A percentile compares a stretch with the other conserved stretches of the same genome.
Evolutionary conservation across 2,888 invertebrate genomes (phyloP).

Genomic region (Brachycybe producta): DNA sequence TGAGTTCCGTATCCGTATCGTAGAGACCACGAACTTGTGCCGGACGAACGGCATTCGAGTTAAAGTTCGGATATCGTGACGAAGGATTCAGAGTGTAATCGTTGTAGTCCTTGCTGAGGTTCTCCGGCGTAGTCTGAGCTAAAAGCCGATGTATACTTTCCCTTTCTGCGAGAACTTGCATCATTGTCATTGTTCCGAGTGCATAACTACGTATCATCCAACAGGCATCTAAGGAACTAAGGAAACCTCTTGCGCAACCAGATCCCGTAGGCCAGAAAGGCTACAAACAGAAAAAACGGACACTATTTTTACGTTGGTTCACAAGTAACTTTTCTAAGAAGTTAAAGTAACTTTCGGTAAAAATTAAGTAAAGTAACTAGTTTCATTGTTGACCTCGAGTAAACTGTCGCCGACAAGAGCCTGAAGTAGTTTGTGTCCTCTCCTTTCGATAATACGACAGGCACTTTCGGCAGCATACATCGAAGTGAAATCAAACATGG

Average conservation of each 20-base stretch:
- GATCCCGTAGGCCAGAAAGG: slow-evolving; percentile 99
- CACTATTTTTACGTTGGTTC: neutral
- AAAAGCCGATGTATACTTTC: slow-evolving; percentile 81
- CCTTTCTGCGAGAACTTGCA: slow-evolving; percentile 81
- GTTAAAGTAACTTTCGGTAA: neutral
- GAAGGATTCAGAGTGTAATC: slow-evolving; percentile 71
- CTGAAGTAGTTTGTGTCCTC: slow-evolving; percentile 68
- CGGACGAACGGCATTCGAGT: slow-evolving; percentile 57
- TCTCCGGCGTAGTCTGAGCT: slow-evolving; percentile 94
- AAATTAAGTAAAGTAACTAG: slow-evolving; percentile 5
- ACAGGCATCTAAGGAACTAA: slow-evolving; percentile 88
- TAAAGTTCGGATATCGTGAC: slow-evolving; percentile 73
- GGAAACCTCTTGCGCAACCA: slow-evolving; percentile 92
- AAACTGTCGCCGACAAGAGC: slow-evolving; percentile 91
- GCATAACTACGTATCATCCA: slow-evolving; percentile 87
- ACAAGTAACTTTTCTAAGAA: neutral
- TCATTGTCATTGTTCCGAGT: slow-evolving; percentile 50
- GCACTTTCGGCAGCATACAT: slow-evolving; percentile 97
- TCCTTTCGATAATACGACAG: slow-evolving; percentile 59
- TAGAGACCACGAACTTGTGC: slow-evolving; percentile 53
- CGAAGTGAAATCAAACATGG: slow-evolving; percentile 97
- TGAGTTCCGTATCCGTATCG: slow-evolving; percentile 47
- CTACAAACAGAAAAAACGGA: slow-evolving; percentile 34
- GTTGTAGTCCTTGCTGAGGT: slow-evolving; percentile 67
- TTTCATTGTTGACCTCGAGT: slow-evolving; percentile 62